phyloP scores from a whole-genome alignment of 2,113 vertebrate genomes.

The Silurus asotus region DNA sequence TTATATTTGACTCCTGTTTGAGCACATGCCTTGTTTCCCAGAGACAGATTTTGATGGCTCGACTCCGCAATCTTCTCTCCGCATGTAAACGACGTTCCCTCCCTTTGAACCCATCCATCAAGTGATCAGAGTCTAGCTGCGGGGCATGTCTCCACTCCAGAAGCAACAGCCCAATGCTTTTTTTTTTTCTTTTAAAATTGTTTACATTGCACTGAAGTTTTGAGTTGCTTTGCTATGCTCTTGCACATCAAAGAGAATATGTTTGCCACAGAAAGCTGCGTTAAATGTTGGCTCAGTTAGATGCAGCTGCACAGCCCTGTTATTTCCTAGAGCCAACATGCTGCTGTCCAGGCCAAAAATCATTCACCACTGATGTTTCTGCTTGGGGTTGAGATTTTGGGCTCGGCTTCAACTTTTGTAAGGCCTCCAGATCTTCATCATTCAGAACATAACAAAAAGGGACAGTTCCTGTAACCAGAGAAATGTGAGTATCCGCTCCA shows the following conservation, averaged over 20 bases:
- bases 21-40: slow-evolving; percentile 27
- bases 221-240: slow-evolving; percentile 5
- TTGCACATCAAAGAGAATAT: slow-evolving; percentile 29
- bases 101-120: slow-evolving; percentile 41
- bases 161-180: slow-evolving; percentile 27
- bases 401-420: slow-evolving; percentile 41
- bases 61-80: slow-evolving; percentile 32
- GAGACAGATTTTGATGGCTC: slow-evolving; percentile 42
- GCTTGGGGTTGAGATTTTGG: slow-evolving; percentile 35
- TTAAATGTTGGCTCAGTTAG: slow-evolving; percentile 22
- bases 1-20: slow-evolving; percentile 23
- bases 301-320: slow-evolving; percentile 25
- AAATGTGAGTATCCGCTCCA: slow-evolving; percentile 55
- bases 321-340: slow-evolving; percentile 15
- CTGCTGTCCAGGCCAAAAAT: slow-evolving; percentile 6
- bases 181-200: slow-evolving; percentile 35
- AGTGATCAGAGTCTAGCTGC: slow-evolving; percentile 32
- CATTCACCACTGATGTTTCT: slow-evolving; percentile 39
- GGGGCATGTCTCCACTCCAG: slow-evolving; percentile 30
- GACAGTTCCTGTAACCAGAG: slow-evolving; percentile 58
- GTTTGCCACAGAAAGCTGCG: neutral
- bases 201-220: slow-evolving; percentile 31
- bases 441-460: slow-evolving; percentile 52
- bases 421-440: slow-evolving; percentile 52
- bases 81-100: slow-evolving; percentile 35